phyloP scores from a whole-genome alignment of 1,140 invertebrate species.

The Frieseomelitta varia region DNA sequence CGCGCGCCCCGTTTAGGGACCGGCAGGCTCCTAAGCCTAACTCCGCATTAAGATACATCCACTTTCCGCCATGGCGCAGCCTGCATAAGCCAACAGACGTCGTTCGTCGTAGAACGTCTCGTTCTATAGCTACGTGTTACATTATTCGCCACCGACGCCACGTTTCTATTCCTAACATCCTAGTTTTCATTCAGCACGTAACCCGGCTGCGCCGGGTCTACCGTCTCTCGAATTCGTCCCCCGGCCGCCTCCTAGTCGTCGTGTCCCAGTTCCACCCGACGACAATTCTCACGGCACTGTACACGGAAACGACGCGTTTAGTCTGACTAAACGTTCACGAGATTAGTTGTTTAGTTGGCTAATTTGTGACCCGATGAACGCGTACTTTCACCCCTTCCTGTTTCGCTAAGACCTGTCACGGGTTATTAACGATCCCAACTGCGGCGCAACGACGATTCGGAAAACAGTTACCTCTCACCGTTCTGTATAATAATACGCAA shows the following conservation, averaged over 20 bases:
- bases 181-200: slow-evolving; percentile 37
- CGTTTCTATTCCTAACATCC: slow-evolving; percentile 17
- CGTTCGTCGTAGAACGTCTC: not conserved
- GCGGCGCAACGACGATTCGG: not conserved
- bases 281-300: slow-evolving; percentile 14
- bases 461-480: not conserved
- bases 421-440: not conserved
- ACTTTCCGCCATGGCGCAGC: not conserved
- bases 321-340: slow-evolving; percentile 14
- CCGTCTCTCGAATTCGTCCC: slow-evolving; percentile 25
- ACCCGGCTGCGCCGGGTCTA: not conserved
- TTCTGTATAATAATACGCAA: too few species aligned
- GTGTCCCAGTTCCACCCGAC: not conserved
- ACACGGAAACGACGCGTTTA: slow-evolving; percentile 25
- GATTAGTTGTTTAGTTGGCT: slow-evolving; percentile 36
- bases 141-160: slow-evolving; percentile 20
- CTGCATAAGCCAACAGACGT: too few species aligned
- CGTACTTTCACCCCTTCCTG: not conserved
- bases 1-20: not conserved
- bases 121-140: not conserved
- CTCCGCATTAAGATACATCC: slow-evolving; percentile 34
- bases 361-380: slow-evolving; percentile 21
- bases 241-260: not conserved
- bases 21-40: not conserved
- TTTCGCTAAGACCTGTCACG: not conserved